Conservation (phyloP, 2,113 vertebrate genomes). For the Mixornis gularis region DNA sequence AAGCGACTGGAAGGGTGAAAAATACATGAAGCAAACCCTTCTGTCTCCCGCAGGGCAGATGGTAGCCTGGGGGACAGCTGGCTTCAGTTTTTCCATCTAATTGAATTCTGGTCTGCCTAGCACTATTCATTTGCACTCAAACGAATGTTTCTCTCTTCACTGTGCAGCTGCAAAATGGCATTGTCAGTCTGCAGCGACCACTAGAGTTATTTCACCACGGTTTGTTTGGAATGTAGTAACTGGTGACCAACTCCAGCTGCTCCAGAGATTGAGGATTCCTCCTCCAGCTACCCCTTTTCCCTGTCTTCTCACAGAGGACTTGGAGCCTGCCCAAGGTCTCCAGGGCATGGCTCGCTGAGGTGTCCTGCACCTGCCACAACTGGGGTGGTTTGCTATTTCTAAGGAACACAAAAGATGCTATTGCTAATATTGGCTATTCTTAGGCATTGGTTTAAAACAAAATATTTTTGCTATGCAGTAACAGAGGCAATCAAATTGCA, state of each 20-base stretch:
- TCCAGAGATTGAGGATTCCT: neutral
- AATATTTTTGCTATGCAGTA: neutral
- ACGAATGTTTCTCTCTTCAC: neutral
- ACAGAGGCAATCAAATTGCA: neutral
- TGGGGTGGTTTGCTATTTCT: neutral
- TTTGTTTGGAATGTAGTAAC: neutral
- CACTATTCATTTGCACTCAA: neutral
- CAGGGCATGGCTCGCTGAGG: neutral
- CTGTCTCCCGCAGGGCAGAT: neutral
- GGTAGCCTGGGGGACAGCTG: neutral
- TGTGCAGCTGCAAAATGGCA: neutral
- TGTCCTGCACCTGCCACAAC: fast-evolving
- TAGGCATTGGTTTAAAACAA: neutral
- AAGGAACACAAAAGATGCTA: neutral
- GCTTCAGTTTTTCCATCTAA: neutral
- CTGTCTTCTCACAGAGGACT: too few relatives aligned
- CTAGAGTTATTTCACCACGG: neutral
- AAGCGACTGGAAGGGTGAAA: neutral
- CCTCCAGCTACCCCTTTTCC: neutral
- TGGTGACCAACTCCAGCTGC: neutral
- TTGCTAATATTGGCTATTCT: neutral
- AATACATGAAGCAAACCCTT: neutral
- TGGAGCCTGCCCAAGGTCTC: neutral
- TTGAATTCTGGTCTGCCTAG: neutral
- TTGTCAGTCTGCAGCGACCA: neutral